Conservation (phyloP, 2,113 vertebrate species). For the Ondatra zibethicus region DNA sequence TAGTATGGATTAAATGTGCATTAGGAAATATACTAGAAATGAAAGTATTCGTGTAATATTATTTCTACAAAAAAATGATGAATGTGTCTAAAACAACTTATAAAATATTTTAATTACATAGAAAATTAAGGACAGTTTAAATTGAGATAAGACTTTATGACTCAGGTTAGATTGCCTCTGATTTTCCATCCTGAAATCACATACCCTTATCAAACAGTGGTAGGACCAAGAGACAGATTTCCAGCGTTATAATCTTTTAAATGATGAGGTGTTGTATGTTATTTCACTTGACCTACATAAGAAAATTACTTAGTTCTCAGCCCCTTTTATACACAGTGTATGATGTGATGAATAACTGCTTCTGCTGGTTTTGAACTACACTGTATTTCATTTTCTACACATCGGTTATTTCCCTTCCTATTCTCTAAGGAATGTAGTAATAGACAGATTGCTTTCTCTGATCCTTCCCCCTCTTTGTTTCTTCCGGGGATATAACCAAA, state of each 20-base stretch:
- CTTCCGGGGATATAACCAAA: conserved; percentile 41
- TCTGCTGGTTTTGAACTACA: conserved; percentile 39
- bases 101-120: conserved; percentile 39
- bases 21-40: background rate
- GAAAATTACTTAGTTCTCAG: conserved; percentile 2
- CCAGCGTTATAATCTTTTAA: conserved; percentile 30
- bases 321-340: conserved; percentile 46
- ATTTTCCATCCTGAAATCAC: conserved; percentile 48
- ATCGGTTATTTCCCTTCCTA: background rate
- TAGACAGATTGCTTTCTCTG: conserved; percentile 15
- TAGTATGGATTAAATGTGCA: background rate
- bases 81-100: conserved; percentile 25
- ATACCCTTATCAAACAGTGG: conserved; percentile 23
- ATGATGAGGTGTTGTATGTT: conserved; percentile 30
- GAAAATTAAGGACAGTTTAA: conserved; percentile 39
- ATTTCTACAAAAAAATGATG: conserved; percentile 36
- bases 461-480: conserved; percentile 6
- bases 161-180: conserved; percentile 13
- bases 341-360: background rate
- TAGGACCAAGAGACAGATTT: conserved; percentile 20
- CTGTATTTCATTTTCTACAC: conserved; percentile 41
- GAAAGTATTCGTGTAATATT: conserved; percentile 8
- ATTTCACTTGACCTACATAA: conserved; percentile 44
- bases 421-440: conserved; percentile 25
- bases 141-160: conserved; percentile 42